Percentiles rank a stretch among this genome's conserved stretches.
These are phyloP conservation scores for Callimorpha dominula DNA, from an alignment of 2,888 invertebrate genomes.

Conservation along the genomic window DNA sequence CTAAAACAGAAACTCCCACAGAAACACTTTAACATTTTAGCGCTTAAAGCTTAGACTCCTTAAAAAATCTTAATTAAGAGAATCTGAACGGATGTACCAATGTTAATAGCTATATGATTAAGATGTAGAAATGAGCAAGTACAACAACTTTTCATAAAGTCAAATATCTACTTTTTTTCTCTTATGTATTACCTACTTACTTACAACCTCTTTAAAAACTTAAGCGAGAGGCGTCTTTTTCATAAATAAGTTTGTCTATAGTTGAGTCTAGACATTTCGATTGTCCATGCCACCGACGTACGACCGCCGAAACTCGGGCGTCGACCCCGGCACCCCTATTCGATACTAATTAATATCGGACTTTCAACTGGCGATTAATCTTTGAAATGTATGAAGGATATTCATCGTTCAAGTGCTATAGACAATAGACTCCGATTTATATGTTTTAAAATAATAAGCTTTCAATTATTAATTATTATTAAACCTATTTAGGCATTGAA, in stretches of 20 bases:
- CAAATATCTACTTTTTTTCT: neutral
- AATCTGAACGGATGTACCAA: no score
- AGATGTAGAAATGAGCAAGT: neutral
- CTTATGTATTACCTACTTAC: neutral
- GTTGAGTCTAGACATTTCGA: constrained; percentile 52
- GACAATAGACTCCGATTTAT: neutral
- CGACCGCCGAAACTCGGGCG: constrained; percentile 59
- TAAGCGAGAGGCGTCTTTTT: constrained; percentile 20
- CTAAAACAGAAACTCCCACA: no score
- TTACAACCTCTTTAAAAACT: constrained; percentile 8
- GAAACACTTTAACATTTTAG: no score
- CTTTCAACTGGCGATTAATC: constrained; percentile 22
- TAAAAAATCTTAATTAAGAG: no score
- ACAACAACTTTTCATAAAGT: neutral
- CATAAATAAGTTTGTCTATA: constrained; percentile 45
- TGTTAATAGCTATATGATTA: no score
- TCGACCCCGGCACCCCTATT: constrained; percentile 71
- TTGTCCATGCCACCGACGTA: constrained; percentile 54
- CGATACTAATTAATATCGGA: constrained; percentile 51
- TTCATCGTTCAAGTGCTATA: neutral
- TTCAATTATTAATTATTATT: neutral
- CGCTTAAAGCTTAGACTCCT: no score
- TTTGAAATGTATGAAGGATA: neutral
- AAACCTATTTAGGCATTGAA: neutral
- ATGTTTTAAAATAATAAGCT: neutral